These are phyloP conservation scores for Platyrinchus mystaceus DNA, from an alignment of 2,797 vertebrate genomes.

Conservation along the genomic window DNA sequence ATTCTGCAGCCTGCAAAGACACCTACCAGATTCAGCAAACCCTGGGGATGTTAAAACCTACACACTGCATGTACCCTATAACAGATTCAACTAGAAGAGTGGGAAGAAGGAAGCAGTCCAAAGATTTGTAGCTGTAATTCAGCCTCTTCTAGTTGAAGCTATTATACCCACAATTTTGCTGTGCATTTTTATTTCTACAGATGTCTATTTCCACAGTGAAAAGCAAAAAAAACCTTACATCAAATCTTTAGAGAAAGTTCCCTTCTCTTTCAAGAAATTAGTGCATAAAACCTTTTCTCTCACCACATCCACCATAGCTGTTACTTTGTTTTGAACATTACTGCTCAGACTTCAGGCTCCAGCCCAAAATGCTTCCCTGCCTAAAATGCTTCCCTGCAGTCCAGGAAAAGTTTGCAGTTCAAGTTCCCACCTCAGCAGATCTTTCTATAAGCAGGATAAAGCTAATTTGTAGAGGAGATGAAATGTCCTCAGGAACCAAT, in stretches of 20 bases:
- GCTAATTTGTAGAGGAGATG: neutral
- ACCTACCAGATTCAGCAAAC: neutral
- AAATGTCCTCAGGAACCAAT: neutral
- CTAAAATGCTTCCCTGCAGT: neutral
- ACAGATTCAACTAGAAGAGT: conserved; percentile 13
- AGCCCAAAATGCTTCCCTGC: neutral
- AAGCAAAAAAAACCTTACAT: neutral
- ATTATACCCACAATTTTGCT: conserved; percentile 4
- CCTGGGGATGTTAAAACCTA: conserved; percentile 9
- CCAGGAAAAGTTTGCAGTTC: neutral
- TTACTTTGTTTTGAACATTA: neutral
- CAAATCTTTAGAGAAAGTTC: neutral
- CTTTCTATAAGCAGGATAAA: neutral
- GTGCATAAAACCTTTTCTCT: neutral
- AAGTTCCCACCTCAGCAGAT: neutral
- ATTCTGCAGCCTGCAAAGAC: neutral
- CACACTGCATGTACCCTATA: neutral
- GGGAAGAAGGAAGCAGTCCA: conserved; percentile 32
- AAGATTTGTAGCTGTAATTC: conserved; percentile 23
- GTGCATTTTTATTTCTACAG: conserved; percentile 20
- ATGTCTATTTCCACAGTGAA: neutral
- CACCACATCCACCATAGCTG: neutral
- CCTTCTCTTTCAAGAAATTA: neutral
- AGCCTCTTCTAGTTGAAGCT: conserved; percentile 19
- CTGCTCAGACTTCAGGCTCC: neutral